Conservation (phyloP, 2,113 vertebrate species). For the Forbesichthys agassizii region DNA sequence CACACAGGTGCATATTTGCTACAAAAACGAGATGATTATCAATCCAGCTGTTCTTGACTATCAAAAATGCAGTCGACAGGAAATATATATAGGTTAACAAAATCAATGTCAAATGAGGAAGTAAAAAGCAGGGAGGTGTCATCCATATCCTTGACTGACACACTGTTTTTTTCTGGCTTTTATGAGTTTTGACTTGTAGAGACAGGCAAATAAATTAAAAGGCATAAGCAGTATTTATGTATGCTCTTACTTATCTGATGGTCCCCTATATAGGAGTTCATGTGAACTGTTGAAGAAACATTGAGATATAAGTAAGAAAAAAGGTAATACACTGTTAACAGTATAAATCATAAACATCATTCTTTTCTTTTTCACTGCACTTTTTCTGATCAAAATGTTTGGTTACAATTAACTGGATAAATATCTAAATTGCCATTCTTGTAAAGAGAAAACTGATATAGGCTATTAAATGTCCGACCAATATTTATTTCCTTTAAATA, state of each 20-base stretch:
- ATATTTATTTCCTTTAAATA: too few relatives aligned
- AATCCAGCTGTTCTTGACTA: neutral
- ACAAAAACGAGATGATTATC: too few relatives aligned
- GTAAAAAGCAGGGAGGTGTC: slow-evolving; percentile 34
- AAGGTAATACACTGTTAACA: slow-evolving; percentile 5
- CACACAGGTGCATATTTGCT: neutral
- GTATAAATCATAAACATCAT: neutral
- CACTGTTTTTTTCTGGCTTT: slow-evolving; percentile 8
- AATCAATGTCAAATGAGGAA: slow-evolving; percentile 55
- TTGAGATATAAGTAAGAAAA: neutral
- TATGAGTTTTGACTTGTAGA: slow-evolving; percentile 18
- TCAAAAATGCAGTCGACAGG: neutral
- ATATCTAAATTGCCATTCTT: too few relatives aligned
- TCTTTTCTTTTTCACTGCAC: neutral
- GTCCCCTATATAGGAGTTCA: slow-evolving; percentile 74
- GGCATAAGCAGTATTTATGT: neutral
- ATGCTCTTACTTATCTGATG: slow-evolving; percentile 63
- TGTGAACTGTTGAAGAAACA: slow-evolving; percentile 56
- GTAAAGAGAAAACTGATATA: too few relatives aligned
- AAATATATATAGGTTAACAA: neutral
- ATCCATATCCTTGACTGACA: slow-evolving; percentile 4
- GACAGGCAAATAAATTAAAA: slow-evolving; percentile 7
- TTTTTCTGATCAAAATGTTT: neutral
- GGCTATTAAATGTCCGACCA: too few relatives aligned
- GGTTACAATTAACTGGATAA: too few relatives aligned